phyloP scores from a whole-genome alignment of 2,888 invertebrate genomes.

The Ectobius pallidus region DNA sequence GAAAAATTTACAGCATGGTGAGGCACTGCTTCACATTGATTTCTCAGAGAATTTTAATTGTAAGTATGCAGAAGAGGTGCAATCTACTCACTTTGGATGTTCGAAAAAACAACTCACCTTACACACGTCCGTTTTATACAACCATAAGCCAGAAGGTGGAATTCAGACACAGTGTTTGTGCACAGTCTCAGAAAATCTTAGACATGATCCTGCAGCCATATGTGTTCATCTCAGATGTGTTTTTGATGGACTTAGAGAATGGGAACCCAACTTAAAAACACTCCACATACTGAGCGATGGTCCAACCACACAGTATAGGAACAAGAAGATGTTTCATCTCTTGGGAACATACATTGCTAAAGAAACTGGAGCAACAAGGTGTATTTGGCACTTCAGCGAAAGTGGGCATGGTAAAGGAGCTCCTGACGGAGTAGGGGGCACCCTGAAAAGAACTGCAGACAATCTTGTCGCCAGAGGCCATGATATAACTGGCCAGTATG shows the following conservation, averaged over 20 bases:
- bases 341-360: neutral
- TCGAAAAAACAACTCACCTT: neutral
- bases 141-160: too few species aligned
- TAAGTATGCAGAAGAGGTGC: neutral
- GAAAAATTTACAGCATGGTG: too few species aligned
- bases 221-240: too few species aligned
- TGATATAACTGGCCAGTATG: slow-evolving; percentile 6
- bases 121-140: neutral
- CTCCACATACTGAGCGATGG: neutral
- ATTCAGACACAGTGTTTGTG: neutral
- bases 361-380: neutral
- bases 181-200: neutral
- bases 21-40: too few species aligned
- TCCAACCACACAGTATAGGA: neutral
- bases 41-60: too few species aligned
- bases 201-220: neutral
- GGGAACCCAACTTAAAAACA: neutral
- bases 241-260: neutral
- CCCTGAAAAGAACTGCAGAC: slow-evolving; percentile 18
- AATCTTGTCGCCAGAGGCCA: neutral
- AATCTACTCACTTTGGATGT: neutral
- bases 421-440: slow-evolving; percentile 24
- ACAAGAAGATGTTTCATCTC: slow-evolving; percentile 5
- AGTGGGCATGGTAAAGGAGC: slow-evolving; percentile 11
- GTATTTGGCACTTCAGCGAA: neutral